Base-by-base conservation (phyloP, 2,888 invertebrate species). In the Unio delphinus region DNA sequence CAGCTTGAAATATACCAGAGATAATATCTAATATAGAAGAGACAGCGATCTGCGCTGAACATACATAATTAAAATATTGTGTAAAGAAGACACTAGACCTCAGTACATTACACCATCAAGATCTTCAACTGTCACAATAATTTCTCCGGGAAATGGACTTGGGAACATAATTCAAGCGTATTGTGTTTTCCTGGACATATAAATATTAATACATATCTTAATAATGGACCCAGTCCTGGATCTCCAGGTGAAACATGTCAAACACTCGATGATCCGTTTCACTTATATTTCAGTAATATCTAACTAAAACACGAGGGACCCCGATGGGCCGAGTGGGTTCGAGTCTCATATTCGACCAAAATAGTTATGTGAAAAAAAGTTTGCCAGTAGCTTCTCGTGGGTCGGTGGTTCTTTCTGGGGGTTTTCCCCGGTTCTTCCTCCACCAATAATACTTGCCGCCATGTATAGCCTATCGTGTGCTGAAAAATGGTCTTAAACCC, bases 231-330 rank as follows among this genome's bases (percentile, higher is more conserved):
- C 20, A 17, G 56, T 58, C 61, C 67, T 54, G 67, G 69, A 8
- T 64, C 73, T 30, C 56, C 30, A 15, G 68, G 71, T 26, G 72
- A 65, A 45, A 69, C 23, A 23, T 72, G 64, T 56, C 68, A 20
- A 67, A 73, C 54, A 67, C 61, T 26, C 72, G 76, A 11, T 73
- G 66, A 73, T 71, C 73, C 56, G 73, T 71, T 58, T 59, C 67
- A 18, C 54, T 20, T 11, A 59, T 73, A 7, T 68, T 75, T 63
- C 59, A 73, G 30, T 56, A 70, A 17, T 73, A 75, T 65, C 55
- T 72, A 15, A 61, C 56, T 3, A 68, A 67, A 30, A 30, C 23
- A 23, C 23, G 23, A 23, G 23, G 23, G 23, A 23, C 23, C 23
- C 23, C 23, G 23, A 23, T 23, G 23, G 23, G 23, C 23, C 23